Evolutionary conservation across 37 sponge, comb jelly and placozoan genomes (phyloP).

Genomic region (Diacarnus erythraeanus): DNA sequence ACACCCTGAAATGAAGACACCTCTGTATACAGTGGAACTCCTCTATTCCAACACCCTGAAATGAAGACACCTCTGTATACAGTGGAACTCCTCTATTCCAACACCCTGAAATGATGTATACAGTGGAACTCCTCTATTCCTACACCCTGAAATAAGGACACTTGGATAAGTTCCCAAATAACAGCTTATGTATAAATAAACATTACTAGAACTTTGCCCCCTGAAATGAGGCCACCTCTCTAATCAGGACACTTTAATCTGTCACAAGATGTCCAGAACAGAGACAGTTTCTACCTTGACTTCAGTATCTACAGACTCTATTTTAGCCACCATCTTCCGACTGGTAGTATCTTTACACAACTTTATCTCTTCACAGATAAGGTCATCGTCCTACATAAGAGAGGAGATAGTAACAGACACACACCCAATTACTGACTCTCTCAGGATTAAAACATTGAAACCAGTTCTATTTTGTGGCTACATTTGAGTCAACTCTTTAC

Average conservation of each 20-base stretch:
- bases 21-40: neutral
- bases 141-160: neutral
- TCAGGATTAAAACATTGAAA: no score
- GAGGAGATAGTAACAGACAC: no score
- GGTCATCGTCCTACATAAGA: no score
- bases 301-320: no score
- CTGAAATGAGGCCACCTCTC: neutral
- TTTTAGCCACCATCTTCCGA: no score
- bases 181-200: neutral
- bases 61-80: neutral
- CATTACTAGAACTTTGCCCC: neutral
- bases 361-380: no score
- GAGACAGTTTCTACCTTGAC: no score
- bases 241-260: neutral
- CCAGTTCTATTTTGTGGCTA: no score
- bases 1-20: constrained; percentile 6
- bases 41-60: neutral
- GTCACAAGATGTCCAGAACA: no score
- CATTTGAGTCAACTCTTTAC: no score
- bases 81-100: constrained; percentile 11
- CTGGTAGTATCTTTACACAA: no score
- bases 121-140: neutral
- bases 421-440: no score
- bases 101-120: neutral
- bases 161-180: neutral